Percentiles rank a stretch among this genome's conserved stretches.
These are phyloP conservation scores for Drosophila dunni DNA, from an alignment of 1,140 invertebrate genomes.

Conservation along the genomic window DNA sequence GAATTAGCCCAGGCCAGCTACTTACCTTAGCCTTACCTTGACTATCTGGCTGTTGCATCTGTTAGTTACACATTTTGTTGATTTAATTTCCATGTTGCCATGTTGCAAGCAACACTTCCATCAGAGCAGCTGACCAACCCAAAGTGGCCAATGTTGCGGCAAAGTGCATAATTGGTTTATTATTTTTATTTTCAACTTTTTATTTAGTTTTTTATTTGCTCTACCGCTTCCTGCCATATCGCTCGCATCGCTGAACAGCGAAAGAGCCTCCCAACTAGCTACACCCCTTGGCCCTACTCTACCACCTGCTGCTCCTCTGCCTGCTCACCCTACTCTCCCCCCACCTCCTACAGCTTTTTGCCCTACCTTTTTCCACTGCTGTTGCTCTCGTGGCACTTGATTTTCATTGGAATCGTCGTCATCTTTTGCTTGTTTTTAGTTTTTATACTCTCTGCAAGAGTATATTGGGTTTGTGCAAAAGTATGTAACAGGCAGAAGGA, in stretches of 20 bases:
- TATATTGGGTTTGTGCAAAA: no score
- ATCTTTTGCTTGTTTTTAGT: constrained; percentile 33
- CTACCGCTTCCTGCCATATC: constrained; percentile 79
- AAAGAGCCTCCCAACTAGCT: constrained; percentile 28
- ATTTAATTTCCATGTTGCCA: constrained; percentile 78
- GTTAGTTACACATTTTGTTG: constrained; percentile 77
- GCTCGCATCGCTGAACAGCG: constrained; percentile 73
- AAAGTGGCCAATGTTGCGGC: constrained; percentile 72
- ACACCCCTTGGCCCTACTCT: neutral
- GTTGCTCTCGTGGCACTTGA: constrained; percentile 71
- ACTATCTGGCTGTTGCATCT: constrained; percentile 73
- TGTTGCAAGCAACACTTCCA: constrained; percentile 55
- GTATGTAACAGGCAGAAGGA: no score
- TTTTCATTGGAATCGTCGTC: constrained; percentile 69
- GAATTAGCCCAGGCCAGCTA: constrained; percentile 65
- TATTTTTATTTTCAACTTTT: constrained; percentile 49
- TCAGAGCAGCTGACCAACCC: constrained; percentile 61
- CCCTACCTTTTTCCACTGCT: constrained; percentile 60
- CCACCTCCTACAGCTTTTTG: constrained; percentile 42
- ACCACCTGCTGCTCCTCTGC: neutral
- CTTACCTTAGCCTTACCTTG: constrained; percentile 65
- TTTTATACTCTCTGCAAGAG: no score
- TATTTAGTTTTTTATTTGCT: constrained; percentile 58
- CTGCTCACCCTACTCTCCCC: neutral
- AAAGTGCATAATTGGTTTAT: constrained; percentile 84